phyloP scores from a whole-genome alignment of 1,140 invertebrate species.

The Nephila pilipes region DNA sequence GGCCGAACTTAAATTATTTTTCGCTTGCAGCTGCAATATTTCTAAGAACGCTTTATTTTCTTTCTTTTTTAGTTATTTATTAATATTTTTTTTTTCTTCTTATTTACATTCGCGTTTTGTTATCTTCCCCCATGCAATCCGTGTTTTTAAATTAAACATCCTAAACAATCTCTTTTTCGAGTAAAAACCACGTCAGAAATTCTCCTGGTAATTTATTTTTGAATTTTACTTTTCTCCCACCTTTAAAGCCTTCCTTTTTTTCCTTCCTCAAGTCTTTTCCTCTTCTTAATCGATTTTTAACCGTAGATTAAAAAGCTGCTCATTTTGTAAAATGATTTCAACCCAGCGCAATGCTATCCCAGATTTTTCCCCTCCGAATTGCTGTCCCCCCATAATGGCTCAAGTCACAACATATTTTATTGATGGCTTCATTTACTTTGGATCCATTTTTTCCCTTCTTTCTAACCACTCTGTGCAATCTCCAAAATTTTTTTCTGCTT shows the following conservation, averaged over 20 bases:
- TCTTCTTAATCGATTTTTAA: slow-evolving; percentile 70
- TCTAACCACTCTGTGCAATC: neutral
- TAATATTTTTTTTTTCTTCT: neutral
- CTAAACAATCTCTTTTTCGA: slow-evolving; percentile 58
- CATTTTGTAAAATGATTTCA: slow-evolving; percentile 48
- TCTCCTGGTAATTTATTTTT: slow-evolving; percentile 59
- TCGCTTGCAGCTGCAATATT: slow-evolving; percentile 24
- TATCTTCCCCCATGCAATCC: neutral
- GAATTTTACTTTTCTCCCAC: slow-evolving; percentile 50
- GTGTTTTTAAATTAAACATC: slow-evolving; percentile 60
- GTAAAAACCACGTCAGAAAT: slow-evolving; percentile 38
- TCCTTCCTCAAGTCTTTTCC: neutral
- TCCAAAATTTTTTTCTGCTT: neutral
- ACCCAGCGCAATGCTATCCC: neutral
- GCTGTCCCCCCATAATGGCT: neutral
- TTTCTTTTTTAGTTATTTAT: neutral
- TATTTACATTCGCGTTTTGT: slow-evolving; percentile 36
- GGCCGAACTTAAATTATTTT: slow-evolving; percentile 42
- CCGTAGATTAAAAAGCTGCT: slow-evolving; percentile 67
- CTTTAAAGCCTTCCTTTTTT: neutral
- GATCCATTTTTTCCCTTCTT: slow-evolving; percentile 5
- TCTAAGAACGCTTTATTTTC: slow-evolving; percentile 3
- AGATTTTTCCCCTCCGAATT: neutral
- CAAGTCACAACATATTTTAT: slow-evolving; percentile 60
- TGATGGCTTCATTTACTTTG: slow-evolving; percentile 66